phyloP scores from a whole-genome alignment of 2,113 vertebrate genomes.

The Istiophorus platypterus region DNA sequence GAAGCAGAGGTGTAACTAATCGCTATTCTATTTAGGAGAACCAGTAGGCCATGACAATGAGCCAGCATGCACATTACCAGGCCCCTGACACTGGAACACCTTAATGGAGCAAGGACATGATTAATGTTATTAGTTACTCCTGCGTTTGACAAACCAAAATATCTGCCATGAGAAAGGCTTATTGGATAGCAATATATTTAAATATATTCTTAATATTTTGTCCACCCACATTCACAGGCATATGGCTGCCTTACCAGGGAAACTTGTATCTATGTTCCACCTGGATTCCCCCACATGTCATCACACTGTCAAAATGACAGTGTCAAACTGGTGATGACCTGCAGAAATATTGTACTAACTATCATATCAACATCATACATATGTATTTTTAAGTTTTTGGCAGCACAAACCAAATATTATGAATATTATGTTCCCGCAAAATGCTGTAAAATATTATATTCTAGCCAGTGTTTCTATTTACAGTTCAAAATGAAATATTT shows the following conservation, averaged over 20 bases:
- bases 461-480: background rate
- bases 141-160: constrained; percentile 26
- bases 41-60: constrained; percentile 13
- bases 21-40: constrained; percentile 15
- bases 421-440: background rate
- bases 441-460: background rate
- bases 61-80: constrained; percentile 6
- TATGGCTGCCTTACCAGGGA: background rate
- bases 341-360: too few relatives aligned
- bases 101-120: constrained; percentile 10
- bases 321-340: too few relatives aligned
- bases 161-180: background rate
- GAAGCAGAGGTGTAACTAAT: background rate
- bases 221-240: background rate
- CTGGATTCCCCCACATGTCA: background rate
- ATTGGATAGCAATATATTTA: background rate
- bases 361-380: too few relatives aligned
- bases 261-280: background rate
- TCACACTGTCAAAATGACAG: background rate
- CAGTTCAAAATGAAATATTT: background rate
- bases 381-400: too few relatives aligned
- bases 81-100: background rate
- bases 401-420: too few relatives aligned
- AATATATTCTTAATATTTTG: background rate
- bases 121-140: constrained; percentile 21